These are phyloP conservation scores for Orbicella faveolata DNA, from an alignment of 64 coral and sea anemone species.

Conservation along the genomic window DNA sequence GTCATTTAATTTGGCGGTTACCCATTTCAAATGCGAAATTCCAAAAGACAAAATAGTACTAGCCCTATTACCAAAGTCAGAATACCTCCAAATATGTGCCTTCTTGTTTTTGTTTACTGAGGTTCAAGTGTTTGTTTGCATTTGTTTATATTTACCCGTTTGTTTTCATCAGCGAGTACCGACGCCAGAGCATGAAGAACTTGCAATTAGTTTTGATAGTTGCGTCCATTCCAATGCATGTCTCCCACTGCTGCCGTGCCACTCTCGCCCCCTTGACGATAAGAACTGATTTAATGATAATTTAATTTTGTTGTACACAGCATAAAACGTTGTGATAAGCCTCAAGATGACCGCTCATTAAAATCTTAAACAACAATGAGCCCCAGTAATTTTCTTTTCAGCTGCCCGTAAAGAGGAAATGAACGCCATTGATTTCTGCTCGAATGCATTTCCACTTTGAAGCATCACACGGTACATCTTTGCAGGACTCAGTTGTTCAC, in stretches of 20 bases:
- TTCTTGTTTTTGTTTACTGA: too few species aligned
- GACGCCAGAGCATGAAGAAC: too few species aligned
- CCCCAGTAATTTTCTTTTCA: not conserved
- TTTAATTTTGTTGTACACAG: constrained; percentile 43
- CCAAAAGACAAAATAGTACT: too few species aligned
- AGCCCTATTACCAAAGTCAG: too few species aligned
- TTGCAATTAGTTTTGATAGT: not conserved
- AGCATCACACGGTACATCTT: not conserved
- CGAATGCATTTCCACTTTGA: not conserved
- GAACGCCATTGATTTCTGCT: not conserved
- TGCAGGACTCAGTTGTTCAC: not conserved
- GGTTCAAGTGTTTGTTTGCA: too few species aligned
- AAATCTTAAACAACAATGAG: constrained; percentile 7
- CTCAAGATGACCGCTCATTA: constrained; percentile 14
- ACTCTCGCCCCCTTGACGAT: not conserved
- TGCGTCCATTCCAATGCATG: not conserved
- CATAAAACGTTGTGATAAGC: constrained; percentile 16
- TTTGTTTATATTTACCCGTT: too few species aligned
- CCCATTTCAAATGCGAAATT: too few species aligned
- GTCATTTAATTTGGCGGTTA: too few species aligned
- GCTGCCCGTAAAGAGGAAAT: not conserved
- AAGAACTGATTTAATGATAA: constrained; percentile 16
- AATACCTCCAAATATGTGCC: too few species aligned
- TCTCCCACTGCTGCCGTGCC: not conserved
- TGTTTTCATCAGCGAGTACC: too few species aligned